phyloP scores from a whole-genome alignment of 2,888 invertebrate genomes.

The Lamellibrachia columna region DNA sequence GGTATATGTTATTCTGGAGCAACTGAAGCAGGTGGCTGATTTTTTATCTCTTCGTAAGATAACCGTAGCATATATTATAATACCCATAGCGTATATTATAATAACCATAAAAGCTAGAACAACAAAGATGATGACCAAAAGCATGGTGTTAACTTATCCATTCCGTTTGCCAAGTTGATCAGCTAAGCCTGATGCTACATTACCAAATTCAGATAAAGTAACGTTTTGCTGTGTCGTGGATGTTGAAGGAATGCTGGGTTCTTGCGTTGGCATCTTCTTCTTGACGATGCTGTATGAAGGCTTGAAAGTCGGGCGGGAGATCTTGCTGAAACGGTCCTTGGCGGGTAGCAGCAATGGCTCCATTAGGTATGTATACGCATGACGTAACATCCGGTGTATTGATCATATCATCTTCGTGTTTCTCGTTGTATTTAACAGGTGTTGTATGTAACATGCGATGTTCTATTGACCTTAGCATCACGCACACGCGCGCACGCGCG shows the following conservation, averaged over 20 bases:
- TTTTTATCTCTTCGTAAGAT: too few species aligned
- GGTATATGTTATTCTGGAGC: neutral
- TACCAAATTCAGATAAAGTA: neutral
- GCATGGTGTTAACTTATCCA: neutral
- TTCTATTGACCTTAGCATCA: too few species aligned
- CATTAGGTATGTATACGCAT: neutral
- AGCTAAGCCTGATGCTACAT: neutral
- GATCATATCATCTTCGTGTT: too few species aligned
- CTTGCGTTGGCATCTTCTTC: slow-evolving; percentile 28
- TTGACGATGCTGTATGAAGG: slow-evolving; percentile 28
- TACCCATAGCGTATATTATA: too few species aligned
- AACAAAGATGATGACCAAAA: too few species aligned
- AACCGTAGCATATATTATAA: too few species aligned
- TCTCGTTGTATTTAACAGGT: too few species aligned
- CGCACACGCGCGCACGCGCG: too few species aligned
- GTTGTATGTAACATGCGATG: too few species aligned
- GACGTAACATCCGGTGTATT: too few species aligned
- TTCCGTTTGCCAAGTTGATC: neutral
- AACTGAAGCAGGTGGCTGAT: too few species aligned
- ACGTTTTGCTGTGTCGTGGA: neutral
- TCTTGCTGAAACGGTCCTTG: slow-evolving; percentile 17
- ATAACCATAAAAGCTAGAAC: too few species aligned
- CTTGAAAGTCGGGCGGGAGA: slow-evolving; percentile 26
- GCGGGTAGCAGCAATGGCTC: neutral
- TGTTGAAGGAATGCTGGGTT: slow-evolving; percentile 17